phyloP scores from a whole-genome alignment of 2,113 vertebrate genomes.

The Eclectus roratus region DNA sequence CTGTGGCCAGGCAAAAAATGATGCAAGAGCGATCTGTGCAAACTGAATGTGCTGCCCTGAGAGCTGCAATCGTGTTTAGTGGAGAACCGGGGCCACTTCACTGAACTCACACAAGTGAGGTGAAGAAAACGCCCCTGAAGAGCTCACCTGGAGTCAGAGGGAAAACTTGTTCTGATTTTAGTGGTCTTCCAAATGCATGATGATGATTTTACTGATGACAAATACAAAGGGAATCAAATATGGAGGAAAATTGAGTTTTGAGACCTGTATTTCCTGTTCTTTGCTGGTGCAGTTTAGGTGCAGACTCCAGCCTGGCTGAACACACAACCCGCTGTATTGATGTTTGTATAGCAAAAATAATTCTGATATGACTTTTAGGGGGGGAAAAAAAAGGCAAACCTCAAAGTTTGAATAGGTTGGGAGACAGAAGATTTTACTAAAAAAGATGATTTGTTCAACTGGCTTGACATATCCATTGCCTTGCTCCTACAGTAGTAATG shows the following conservation, averaged over 20 bases:
- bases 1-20: neutral
- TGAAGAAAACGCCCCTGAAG: neutral
- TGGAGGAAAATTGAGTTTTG: neutral
- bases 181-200: neutral
- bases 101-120: neutral
- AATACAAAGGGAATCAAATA: neutral
- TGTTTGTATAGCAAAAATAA: neutral
- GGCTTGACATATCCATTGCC: neutral
- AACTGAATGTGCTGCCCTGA: neutral
- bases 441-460: neutral
- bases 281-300: neutral
- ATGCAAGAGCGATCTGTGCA: neutral
- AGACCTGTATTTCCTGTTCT: neutral
- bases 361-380: neutral
- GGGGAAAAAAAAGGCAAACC: neutral
- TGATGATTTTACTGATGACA: neutral
- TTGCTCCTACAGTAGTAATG: neutral
- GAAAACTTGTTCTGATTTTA: neutral
- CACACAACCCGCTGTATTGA: neutral
- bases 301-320: neutral
- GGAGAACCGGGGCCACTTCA: accelerated
- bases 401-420: neutral
- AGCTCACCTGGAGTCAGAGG: neutral
- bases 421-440: neutral
- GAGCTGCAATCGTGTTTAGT: neutral